Percentiles rank a stretch among this genome's conserved stretches.
Evolutionary conservation across 2,888 invertebrate genomes (phyloP).

Genomic region (Agrotis exclamationis): DNA sequence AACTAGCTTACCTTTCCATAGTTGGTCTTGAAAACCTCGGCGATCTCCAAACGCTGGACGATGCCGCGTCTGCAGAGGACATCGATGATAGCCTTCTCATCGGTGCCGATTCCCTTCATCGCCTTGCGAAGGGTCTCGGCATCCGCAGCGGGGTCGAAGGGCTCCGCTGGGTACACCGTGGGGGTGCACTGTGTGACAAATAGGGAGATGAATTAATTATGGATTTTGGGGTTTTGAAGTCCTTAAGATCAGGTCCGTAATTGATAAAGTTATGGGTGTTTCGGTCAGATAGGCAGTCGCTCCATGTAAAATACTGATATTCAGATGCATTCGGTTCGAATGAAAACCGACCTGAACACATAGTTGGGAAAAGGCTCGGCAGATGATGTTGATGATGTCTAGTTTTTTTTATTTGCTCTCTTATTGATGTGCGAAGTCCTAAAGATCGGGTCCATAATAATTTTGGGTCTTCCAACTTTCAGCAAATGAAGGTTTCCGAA

Average conservation of each 20-base stretch:
- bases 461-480: neutral
- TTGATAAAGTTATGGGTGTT: neutral
- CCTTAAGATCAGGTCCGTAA: too few species aligned
- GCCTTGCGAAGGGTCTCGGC: constrained; percentile 96
- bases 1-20: constrained; percentile 94
- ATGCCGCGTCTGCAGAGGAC: constrained; percentile 97
- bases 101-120: constrained; percentile 98
- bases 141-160: constrained; percentile 96
- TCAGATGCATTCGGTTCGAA: too few species aligned
- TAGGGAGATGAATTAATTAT: constrained; percentile 8
- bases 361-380: too few species aligned
- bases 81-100: constrained; percentile 97
- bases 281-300: too few species aligned
- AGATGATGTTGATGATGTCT: too few species aligned
- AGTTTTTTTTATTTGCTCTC: too few species aligned
- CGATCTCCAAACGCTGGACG: constrained; percentile 97
- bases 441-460: neutral
- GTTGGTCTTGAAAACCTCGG: constrained; percentile 97
- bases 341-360: too few species aligned
- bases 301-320: too few species aligned
- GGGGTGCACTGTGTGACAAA: constrained; percentile 94
- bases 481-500: neutral
- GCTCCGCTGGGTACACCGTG: constrained; percentile 96
- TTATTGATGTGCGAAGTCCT: neutral
- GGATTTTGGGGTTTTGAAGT: neutral